Conservation (phyloP, 2,797 vertebrate species). For the Geotrypetes seraphini region DNA sequence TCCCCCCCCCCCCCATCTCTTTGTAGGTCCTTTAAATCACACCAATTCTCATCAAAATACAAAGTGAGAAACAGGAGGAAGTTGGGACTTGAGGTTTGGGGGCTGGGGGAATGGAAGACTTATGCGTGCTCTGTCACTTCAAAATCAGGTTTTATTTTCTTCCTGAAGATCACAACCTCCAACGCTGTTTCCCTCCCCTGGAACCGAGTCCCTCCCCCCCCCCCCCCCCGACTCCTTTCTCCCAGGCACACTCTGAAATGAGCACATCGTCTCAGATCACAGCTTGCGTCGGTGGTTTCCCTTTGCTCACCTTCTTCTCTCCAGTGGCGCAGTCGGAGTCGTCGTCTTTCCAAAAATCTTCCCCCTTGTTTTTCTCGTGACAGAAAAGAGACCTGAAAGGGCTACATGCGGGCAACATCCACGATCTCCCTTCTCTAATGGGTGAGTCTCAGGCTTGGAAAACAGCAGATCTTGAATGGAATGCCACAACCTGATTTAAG, state of each 20-base stretch:
- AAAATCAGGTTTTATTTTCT: neutral
- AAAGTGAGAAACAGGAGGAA: too few species aligned
- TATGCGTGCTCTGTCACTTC: too few species aligned
- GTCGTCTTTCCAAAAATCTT: too few species aligned
- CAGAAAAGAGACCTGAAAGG: neutral
- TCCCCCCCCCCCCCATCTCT: too few species aligned
- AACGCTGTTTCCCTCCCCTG: neutral
- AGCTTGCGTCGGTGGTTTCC: neutral
- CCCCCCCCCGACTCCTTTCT: neutral
- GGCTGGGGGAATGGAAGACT: too few species aligned
- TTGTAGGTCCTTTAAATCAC: too few species aligned
- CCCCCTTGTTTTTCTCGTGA: neutral
- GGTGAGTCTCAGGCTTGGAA: neutral
- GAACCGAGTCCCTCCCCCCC: neutral
- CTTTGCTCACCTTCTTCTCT: slow-evolving; percentile 4
- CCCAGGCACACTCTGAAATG: neutral
- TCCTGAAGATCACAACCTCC: neutral
- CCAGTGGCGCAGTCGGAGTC: slow-evolving; percentile 9
- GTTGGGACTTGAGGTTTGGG: too few species aligned
- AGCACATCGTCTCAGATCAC: slow-evolving; percentile 2
- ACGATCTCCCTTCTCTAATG: neutral
- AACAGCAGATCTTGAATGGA: too few species aligned
- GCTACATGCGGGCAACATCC: neutral
- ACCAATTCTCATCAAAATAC: too few species aligned
- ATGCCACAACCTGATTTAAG: too few species aligned